Evolutionary conservation across 2,888 invertebrate genomes (phyloP).

Genomic region (Morpho achilles): DNA sequence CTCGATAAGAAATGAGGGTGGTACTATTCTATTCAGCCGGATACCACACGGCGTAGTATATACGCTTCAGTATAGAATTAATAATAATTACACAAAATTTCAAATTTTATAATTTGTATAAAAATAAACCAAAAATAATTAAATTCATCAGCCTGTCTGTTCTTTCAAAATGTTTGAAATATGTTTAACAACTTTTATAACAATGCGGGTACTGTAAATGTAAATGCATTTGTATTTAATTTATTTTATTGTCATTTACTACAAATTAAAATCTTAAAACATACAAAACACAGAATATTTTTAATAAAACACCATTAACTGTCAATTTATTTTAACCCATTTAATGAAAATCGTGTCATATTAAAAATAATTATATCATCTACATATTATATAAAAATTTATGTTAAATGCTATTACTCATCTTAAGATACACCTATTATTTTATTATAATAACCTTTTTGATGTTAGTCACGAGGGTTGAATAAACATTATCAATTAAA

Average conservation of each 20-base stretch:
- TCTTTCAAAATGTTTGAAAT: no score
- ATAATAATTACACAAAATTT: no score
- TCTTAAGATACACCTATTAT: constrained; percentile 64
- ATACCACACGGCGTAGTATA: no score
- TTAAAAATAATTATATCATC: constrained; percentile 73
- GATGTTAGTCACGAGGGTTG: constrained; percentile 61
- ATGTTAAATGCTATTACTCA: constrained; percentile 76
- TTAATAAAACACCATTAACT: constrained; percentile 31
- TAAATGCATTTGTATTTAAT: constrained; percentile 22
- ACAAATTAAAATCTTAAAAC: constrained; percentile 35
- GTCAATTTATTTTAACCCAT: constrained; percentile 71
- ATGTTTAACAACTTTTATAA: no score
- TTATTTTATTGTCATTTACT: constrained; percentile 31
- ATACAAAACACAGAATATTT: constrained; percentile 31
- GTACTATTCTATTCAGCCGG: no score
- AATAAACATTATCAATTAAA: constrained; percentile 58
- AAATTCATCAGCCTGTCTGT: no score
- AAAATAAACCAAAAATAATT: no score
- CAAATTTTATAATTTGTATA: no score
- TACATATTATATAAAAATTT: constrained; percentile 57
- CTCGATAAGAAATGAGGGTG: no score
- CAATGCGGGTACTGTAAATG: no score
- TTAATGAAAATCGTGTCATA: constrained; percentile 71
- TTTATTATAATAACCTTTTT: constrained; percentile 49
- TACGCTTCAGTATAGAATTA: no score